phyloP scores from a whole-genome alignment of 2,797 vertebrate genomes.

The Diceros bicornis region DNA sequence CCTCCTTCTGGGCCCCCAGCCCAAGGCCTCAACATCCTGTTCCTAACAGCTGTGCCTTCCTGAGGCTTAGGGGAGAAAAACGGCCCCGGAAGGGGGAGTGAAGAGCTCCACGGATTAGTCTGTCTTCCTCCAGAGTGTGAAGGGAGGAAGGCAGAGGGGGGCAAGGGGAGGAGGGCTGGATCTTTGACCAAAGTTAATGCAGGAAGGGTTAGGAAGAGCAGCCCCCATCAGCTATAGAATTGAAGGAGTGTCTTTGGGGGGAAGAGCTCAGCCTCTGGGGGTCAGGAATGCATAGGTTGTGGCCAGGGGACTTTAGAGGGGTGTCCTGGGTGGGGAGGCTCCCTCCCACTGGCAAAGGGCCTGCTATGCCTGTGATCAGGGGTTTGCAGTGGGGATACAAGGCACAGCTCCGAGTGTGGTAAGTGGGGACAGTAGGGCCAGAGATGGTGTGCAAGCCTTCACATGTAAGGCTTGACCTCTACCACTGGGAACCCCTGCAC shows the following conservation, averaged over 20 bases:
- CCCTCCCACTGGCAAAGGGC: neutral
- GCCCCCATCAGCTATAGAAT: neutral
- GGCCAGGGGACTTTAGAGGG: neutral
- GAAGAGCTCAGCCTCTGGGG: neutral
- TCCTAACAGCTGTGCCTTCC: neutral
- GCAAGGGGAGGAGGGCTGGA: neutral
- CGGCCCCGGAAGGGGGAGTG: neutral
- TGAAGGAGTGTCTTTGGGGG: too few species aligned
- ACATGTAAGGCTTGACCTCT: neutral
- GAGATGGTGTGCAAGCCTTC: neutral
- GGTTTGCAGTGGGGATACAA: neutral
- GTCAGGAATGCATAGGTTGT: neutral
- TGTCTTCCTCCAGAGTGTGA: neutral
- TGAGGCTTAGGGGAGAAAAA: neutral
- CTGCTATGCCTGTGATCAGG: neutral
- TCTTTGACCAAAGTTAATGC: neutral
- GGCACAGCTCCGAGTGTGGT: neutral
- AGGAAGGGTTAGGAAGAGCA: neutral
- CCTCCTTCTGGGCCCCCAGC: neutral
- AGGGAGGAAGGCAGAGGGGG: neutral
- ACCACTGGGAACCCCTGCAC: neutral
- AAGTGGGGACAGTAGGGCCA: neutral
- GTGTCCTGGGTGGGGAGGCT: neutral
- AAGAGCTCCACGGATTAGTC: neutral
- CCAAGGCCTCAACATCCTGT: neutral